Base-by-base conservation (phyloP, 2,113 vertebrate genomes). In the Paradisaea rubra region DNA sequence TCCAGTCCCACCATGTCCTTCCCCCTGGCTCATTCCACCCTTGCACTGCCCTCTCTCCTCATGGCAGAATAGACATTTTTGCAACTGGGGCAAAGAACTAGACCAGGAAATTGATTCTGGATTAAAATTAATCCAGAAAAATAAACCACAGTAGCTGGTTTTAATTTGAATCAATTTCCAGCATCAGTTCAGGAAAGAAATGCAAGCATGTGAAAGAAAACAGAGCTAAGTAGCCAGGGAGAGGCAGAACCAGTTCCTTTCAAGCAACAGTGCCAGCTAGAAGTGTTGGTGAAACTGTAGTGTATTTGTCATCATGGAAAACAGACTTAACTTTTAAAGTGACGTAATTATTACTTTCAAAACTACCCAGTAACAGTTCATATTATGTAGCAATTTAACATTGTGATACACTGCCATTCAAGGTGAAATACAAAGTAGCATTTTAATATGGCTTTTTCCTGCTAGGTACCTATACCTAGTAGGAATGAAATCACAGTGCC, bases 111-210 rank as follows among this genome's bases (percentile, higher is more conserved):
- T 22, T 52, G 54, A 81, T 72, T 10, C 4, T 3, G 23, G 24
- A 53, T 86, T 92, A 86, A 94, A 93, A 92, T 61, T 68, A 82
- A 86, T 37, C 19, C 86, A 83, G 27, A 82, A 83, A 69, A 74
- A 54, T 19, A 89, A 87, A 52, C 6, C 61, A 70, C 31, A 49
- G n/a, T 27, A 77, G 24, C 6, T 82, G 19, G 21, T 88, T 89
- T 82, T 60, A 88, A 82, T 61, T 52, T 66, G 52, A 28, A 93
- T 86, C 30, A 7, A 76, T 82, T 93, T 92, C 53, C 79, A 91
- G 45, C 3, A 5, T n/a, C 4, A 27, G 28, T 53, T 77, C n/a
- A 52, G 74, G 50, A 79, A 41, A 91, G 82, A 82, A 85, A 79
- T 17, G 30, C 49, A 80, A 54, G 63, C n/a, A 61, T 0, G 6